These are phyloP conservation scores for Cheiracanthium punctorium DNA, from an alignment of 2,888 invertebrate species.

Conservation along the genomic window DNA sequence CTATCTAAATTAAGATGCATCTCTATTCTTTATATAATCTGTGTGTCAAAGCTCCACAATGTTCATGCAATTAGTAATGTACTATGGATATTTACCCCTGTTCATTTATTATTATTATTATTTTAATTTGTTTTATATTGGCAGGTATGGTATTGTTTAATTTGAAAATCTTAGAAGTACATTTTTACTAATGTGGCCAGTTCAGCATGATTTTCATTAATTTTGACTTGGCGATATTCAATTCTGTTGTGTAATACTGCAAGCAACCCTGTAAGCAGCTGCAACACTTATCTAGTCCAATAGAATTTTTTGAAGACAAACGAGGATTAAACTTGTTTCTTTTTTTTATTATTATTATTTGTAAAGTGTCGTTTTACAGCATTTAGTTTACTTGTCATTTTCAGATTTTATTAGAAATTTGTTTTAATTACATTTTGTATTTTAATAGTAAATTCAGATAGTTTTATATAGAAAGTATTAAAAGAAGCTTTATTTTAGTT, in stretches of 20 bases:
- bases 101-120: too few species aligned
- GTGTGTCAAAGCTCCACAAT: too few species aligned
- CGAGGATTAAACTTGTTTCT: background rate
- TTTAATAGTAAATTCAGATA: slow-evolving; percentile 10
- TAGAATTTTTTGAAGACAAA: background rate
- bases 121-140: too few species aligned
- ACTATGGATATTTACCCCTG: too few species aligned
- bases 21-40: too few species aligned
- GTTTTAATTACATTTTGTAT: slow-evolving; percentile 5
- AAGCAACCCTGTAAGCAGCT: slow-evolving; percentile 10
- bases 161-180: background rate
- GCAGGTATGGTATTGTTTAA: background rate
- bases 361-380: background rate
- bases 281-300: background rate
- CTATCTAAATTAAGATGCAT: too few species aligned
- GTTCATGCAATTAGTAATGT: too few species aligned
- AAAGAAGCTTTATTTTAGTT: background rate
- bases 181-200: background rate
- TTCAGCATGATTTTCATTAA: background rate
- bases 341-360: background rate
- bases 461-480: background rate
- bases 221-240: background rate
- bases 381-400: background rate
- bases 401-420: slow-evolving; percentile 12
- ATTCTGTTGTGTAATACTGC: background rate